These are phyloP conservation scores for Alsophila aescularia DNA, from an alignment of 2,888 invertebrate species.

Conservation along the genomic window DNA sequence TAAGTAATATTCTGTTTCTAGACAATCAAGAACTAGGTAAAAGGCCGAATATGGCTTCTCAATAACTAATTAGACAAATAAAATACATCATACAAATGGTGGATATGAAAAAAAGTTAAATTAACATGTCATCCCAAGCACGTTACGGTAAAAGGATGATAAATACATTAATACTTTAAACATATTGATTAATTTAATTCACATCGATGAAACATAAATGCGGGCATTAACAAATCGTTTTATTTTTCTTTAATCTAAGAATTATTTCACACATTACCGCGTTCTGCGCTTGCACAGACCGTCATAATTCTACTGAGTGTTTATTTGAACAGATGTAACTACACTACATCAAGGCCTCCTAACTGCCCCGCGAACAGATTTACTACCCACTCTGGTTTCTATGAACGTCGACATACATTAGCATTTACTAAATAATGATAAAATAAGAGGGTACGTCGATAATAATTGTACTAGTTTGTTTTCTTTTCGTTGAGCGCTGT, in stretches of 20 bases:
- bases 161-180: neutral
- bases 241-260: constrained; percentile 33
- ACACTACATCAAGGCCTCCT: constrained; percentile 44
- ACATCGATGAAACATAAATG: constrained; percentile 13
- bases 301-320: constrained; percentile 53
- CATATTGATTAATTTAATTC: constrained; percentile 4
- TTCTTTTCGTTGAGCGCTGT: constrained; percentile 42
- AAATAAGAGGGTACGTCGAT: constrained; percentile 55
- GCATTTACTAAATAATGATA: constrained; percentile 66
- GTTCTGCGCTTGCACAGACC: constrained; percentile 21
- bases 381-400: constrained; percentile 65
- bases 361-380: constrained; percentile 61
- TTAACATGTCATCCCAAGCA: too few species aligned
- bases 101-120: too few species aligned
- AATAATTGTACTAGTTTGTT: constrained; percentile 70
- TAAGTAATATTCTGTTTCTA: too few species aligned
- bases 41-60: too few species aligned
- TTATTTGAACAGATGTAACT: constrained; percentile 67
- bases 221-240: constrained; percentile 18
- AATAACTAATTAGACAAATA: too few species aligned
- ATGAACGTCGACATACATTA: constrained; percentile 72
- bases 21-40: too few species aligned
- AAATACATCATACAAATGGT: too few species aligned
- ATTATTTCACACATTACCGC: constrained; percentile 26
- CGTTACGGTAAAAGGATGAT: too few species aligned